Evolutionary conservation across 2,797 vertebrate species (phyloP).

Genomic region (Sebastes oblongus): DNA sequence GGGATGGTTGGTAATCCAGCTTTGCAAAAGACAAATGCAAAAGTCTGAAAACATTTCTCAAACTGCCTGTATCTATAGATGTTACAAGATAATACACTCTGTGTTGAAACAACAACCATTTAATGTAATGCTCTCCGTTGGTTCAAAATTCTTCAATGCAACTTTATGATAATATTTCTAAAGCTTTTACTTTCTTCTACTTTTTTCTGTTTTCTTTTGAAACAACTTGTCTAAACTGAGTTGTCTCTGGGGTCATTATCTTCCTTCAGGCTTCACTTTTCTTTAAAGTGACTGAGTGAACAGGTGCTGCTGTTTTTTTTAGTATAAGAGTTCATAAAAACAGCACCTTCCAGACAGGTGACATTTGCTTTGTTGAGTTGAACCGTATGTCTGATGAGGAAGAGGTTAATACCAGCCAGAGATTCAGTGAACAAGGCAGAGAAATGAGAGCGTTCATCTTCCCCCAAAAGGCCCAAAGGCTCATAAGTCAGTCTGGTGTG

Average conservation of each 20-base stretch:
- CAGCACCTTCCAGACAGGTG: background rate
- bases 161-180: background rate
- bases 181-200: background rate
- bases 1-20: background rate
- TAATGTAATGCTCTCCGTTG: background rate
- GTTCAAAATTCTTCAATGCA: background rate
- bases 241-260: background rate
- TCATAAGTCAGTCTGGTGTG: constrained; percentile 61
- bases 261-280: background rate
- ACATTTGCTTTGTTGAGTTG: background rate
- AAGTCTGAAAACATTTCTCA: background rate
- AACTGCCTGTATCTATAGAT: too few species aligned
- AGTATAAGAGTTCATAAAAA: background rate
- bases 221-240: background rate
- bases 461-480: constrained; percentile 35
- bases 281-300: background rate
- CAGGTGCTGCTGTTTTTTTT: background rate
- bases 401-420: constrained; percentile 17
- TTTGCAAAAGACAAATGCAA: background rate
- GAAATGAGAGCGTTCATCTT: constrained; percentile 28
- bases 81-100: too few species aligned
- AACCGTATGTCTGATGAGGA: background rate
- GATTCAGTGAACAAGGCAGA: constrained; percentile 5
- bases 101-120: background rate
- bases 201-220: background rate